Base-by-base conservation (phyloP, 1,140 invertebrate genomes). In the Tetramorium parvispinum region DNA sequence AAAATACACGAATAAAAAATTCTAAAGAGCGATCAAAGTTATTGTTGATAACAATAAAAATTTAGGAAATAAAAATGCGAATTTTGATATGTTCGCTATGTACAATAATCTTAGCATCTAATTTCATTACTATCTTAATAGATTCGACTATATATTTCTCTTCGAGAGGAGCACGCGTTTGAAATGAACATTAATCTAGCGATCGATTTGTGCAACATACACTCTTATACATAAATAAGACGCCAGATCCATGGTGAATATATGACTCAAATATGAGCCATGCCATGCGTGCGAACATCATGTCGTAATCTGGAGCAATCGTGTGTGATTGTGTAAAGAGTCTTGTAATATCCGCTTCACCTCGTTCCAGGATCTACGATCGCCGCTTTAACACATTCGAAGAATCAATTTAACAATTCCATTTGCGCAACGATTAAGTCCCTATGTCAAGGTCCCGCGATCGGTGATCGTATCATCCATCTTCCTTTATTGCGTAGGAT, bases 401-500 rank as follows among this genome's bases (percentile, higher is more conserved):
- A 57, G 40, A 66, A 68, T 65, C 63, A 68, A 61, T 78, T 78
- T 85, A 85, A 87, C 82, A 32, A 85, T 85, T 77, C 53, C 86
- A 77, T 85, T 85, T 53, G 55, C 79, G 53, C 57, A 53, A 16
- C 77, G 78, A 88, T 87, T 57, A 82, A 88, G 79, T 87, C 43
- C 59, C 61, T 59, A 57, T 82, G 77, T 79, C 75, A 66, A 86
- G 65, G 65, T 85, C 43, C 0, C 59, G 10, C 27, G 63, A 66
- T 70, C 73, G 65, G n/a, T 21, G 79, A 82, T 63, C 37, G 40
- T 51, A 88, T 82, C 87, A 55, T 79, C n/a, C 51, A 86, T 77
- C 85, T 55, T 79, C 71, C 71, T 87, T 83, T 87, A 88, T 87
- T 81, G 71, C 85, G 77, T 68, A 89, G 71, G 87, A 87, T 85